phyloP scores from a whole-genome alignment of 2,797 vertebrate genomes.

The Threskiornis aethiopicus region DNA sequence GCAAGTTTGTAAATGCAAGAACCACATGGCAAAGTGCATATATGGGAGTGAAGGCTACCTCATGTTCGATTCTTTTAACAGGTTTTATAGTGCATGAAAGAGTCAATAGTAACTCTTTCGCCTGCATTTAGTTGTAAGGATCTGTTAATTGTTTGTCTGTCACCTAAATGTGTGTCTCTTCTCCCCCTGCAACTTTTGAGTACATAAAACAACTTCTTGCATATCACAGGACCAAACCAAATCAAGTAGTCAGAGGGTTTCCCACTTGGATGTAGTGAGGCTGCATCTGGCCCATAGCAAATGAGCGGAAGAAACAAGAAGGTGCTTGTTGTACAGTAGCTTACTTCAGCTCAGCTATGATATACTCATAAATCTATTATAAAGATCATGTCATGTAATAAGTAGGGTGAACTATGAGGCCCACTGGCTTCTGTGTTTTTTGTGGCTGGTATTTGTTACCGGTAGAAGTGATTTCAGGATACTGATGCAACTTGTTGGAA shows the following conservation, averaged over 20 bases:
- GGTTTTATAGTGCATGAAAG: background rate
- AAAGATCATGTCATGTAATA: background rate
- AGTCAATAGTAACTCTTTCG: background rate
- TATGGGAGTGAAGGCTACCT: background rate
- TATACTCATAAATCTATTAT: too few species aligned
- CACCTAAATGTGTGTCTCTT: background rate
- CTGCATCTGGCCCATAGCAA: background rate
- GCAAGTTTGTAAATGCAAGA: background rate
- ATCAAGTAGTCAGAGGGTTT: background rate
- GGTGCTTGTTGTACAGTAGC: background rate
- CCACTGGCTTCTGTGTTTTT: background rate
- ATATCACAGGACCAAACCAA: background rate
- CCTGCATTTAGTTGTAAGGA: background rate
- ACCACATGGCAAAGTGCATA: background rate
- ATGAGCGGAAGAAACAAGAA: background rate
- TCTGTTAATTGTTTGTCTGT: background rate
- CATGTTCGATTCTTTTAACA: background rate
- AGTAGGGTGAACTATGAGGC: background rate
- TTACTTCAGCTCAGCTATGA: background rate
- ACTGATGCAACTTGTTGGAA: background rate
- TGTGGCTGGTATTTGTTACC: background rate
- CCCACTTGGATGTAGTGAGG: background rate
- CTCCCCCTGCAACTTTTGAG: background rate
- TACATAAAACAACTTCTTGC: background rate
- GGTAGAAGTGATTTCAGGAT: background rate